Conservation (phyloP, 2,797 vertebrate species). For the Acridotheres tristis region DNA sequence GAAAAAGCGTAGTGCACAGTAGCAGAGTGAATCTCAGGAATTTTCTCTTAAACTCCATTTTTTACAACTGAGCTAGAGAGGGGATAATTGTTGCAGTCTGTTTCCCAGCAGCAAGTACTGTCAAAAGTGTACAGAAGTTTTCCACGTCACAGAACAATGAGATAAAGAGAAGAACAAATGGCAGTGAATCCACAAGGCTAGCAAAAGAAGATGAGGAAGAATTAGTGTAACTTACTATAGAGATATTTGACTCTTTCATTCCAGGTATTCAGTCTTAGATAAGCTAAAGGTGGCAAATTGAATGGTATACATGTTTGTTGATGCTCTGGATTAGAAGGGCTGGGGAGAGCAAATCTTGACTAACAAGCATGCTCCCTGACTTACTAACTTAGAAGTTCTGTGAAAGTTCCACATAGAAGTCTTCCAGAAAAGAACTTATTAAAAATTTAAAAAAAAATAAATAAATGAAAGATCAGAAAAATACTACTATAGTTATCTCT, state of each 20-base stretch:
- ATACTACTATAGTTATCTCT: not conserved
- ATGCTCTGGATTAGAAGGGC: not conserved
- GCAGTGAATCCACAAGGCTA: not conserved
- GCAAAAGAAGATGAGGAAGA: not conserved
- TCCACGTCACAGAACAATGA: not conserved
- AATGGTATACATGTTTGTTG: not conserved
- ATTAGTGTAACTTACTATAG: not conserved
- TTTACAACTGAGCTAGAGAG: not conserved
- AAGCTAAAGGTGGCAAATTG: not conserved
- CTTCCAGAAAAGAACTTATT: not conserved
- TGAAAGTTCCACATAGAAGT: not conserved
- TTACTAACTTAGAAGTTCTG: not conserved
- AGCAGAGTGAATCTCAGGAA: not conserved
- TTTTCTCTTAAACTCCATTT: not conserved
- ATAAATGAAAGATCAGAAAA: not conserved
- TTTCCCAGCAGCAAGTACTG: not conserved
- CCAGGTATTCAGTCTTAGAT: not conserved
- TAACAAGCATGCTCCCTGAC: not conserved
- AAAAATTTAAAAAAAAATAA: not conserved
- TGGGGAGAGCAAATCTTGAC: not conserved
- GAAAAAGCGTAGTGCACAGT: not conserved
- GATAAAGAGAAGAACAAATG: not conserved
- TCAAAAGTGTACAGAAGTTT: not conserved
- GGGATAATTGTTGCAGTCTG: not conserved
- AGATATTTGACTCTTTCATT: not conserved